Evolutionary conservation across 2,888 invertebrate genomes (phyloP).

Genomic region (Agonopterix subpropinquella): DNA sequence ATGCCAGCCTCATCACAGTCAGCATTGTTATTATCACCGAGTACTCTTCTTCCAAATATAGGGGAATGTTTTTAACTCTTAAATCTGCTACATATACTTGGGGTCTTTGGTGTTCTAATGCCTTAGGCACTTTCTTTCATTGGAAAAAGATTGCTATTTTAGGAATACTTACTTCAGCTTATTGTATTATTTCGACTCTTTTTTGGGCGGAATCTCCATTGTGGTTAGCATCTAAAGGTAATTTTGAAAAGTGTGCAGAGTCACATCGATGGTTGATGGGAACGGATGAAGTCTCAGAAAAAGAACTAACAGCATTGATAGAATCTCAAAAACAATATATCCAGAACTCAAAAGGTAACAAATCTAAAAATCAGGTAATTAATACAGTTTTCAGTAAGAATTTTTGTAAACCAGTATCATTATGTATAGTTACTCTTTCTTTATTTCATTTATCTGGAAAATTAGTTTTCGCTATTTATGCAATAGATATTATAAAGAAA

Average conservation of each 20-base stretch:
- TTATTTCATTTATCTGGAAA: conserved; percentile 15
- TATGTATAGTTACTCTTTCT: conserved; percentile 2
- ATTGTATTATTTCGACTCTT: conserved; percentile 7
- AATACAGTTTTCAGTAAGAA: not conserved
- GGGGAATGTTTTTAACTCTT: conserved; percentile 16
- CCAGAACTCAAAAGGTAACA: not conserved
- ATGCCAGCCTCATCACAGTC: not conserved
- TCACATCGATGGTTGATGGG: not conserved
- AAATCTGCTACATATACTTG: conserved; percentile 14
- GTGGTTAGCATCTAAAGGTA: conserved; percentile 14
- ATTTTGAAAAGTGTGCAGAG: conserved; percentile 10
- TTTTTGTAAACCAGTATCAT: conserved; percentile 2
- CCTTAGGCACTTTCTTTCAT: conserved; percentile 14
- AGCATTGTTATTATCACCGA: not conserved
- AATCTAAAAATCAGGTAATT: not conserved
- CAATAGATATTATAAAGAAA: conserved; percentile 17
- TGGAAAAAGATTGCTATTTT: conserved; percentile 14
- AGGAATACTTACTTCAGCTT: conserved; percentile 4
- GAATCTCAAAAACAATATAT: not conserved
- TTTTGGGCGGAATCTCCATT: conserved; percentile 18
- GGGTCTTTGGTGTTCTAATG: conserved; percentile 17
- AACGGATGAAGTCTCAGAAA: conserved; percentile 9
- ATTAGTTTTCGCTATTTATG: conserved; percentile 13
- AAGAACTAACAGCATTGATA: conserved; percentile 8
- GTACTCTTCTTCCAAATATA: conserved; percentile 11